These are phyloP conservation scores for Batillaria attramentaria DNA, from an alignment of 1,140 invertebrate species.

Conservation along the genomic window DNA sequence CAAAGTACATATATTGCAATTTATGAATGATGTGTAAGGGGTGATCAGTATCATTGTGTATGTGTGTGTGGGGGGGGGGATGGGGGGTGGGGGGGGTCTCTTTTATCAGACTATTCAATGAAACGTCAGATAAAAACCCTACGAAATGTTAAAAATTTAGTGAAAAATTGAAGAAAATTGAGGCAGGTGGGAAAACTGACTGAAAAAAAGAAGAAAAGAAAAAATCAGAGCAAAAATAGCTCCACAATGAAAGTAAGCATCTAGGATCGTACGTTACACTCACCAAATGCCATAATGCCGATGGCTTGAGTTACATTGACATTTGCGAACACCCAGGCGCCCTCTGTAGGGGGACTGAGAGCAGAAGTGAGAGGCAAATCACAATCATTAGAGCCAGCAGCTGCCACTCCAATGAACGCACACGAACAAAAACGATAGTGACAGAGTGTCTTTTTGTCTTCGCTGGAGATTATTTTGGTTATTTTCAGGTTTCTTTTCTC, in stretches of 20 bases:
- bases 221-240: too few species aligned
- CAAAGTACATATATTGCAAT: background rate
- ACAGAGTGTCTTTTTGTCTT: too few species aligned
- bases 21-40: background rate
- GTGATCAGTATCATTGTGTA: background rate
- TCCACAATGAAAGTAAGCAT: too few species aligned
- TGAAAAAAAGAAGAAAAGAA: too few species aligned
- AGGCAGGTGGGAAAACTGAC: too few species aligned
- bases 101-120: background rate
- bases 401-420: too few species aligned
- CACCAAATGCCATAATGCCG: constrained; percentile 90
- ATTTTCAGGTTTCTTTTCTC: too few species aligned
- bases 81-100: background rate
- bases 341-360: constrained; percentile 77
- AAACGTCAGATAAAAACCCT: background rate
- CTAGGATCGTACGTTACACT: too few species aligned
- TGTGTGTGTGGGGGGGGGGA: background rate
- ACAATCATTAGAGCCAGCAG: too few species aligned
- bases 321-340: constrained; percentile 84
- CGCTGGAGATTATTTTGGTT: too few species aligned
- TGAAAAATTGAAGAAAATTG: background rate
- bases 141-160: background rate
- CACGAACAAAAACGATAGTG: too few species aligned
- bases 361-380: constrained; percentile 32
- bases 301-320: constrained; percentile 84